Conservation (phyloP, 1,140 invertebrate species). For the Monomorium pharaonis region DNA sequence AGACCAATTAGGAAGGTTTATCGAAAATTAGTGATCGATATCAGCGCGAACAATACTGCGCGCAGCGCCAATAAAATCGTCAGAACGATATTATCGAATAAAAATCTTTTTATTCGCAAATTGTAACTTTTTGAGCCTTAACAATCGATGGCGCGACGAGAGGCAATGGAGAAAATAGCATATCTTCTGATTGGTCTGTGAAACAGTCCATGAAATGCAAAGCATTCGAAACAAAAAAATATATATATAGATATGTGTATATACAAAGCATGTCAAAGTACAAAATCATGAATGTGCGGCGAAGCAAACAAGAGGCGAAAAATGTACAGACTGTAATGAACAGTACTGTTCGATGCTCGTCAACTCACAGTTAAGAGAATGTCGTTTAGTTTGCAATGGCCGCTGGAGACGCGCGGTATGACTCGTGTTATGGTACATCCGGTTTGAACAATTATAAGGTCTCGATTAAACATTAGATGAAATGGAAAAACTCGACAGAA, state of each 20-base stretch:
- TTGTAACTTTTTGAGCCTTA: not conserved
- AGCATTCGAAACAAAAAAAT: not conserved
- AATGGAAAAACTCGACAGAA: slow-evolving; percentile 98
- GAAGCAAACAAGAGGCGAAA: not conserved
- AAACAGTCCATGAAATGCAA: not conserved
- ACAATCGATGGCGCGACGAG: not conserved
- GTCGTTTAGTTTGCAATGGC: slow-evolving; percentile 90
- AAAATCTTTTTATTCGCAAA: not conserved
- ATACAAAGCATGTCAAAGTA: not conserved
- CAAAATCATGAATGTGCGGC: not conserved
- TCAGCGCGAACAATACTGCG: not conserved
- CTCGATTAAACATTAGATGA: slow-evolving; percentile 96
- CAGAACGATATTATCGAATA: not conserved
- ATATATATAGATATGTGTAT: too few relatives aligned
- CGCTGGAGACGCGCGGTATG: slow-evolving; percentile 89
- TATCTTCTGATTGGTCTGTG: not conserved
- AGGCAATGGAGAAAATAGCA: not conserved
- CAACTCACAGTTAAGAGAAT: slow-evolving; percentile 91
- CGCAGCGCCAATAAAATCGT: not conserved
- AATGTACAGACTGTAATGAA: not conserved
- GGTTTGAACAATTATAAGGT: slow-evolving; percentile 94
- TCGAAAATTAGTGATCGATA: slow-evolving; percentile 50
- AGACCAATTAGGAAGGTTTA: slow-evolving; percentile 38
- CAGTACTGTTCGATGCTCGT: not conserved
- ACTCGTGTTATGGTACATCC: slow-evolving; percentile 94